Base-by-base conservation (phyloP, 2,888 invertebrate species). In the Loripinus fragilis region DNA sequence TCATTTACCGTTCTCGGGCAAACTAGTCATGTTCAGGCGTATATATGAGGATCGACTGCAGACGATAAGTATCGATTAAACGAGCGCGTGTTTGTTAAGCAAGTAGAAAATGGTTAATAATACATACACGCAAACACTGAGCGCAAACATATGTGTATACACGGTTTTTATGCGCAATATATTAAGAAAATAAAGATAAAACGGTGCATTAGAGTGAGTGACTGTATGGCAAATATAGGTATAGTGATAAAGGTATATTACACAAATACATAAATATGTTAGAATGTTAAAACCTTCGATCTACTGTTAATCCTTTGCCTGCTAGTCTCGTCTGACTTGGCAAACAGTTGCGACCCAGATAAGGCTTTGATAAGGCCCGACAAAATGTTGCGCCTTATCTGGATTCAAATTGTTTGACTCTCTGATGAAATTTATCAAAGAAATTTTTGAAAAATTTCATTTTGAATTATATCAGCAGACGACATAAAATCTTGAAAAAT, bases 121-220 rank as follows among this genome's bases (percentile, higher is more conserved):
- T 41, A 65, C 3, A 65, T 23, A 65, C 65, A 65, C 65, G 45
- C 17, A 67, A n/a, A n/a, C n/a, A n/a, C n/a, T n/a, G n/a, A n/a
- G n/a, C n/a, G n/a, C n/a, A n/a, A 42, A 67, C 45, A 45, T 67
- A 45, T 67, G 67, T 67, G 45, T 67, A 67, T 35, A 41, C 45
- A 45, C 67, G n/a, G 2, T 25, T 25, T 67, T 20, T 45, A 41
- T 41, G 65, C 7, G 23, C 10, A 38, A 35, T 25, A 33, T 60
- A 65, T 38, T 25, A n/a, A 65, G 35, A 65, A 25, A 23, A 67
- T 23, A 67, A 20, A 25, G 33, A 30, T 30, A 33, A 33, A 30
- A 60, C 28, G 23, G 33, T 60, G 33, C 8, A 10, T 2, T 28
- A 25, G 2, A n/a, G n/a, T n/a, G 38, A 38, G 38, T 38, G 38